phyloP scores from a whole-genome alignment of 2,797 vertebrate genomes.

The Octomys mimax region DNA sequence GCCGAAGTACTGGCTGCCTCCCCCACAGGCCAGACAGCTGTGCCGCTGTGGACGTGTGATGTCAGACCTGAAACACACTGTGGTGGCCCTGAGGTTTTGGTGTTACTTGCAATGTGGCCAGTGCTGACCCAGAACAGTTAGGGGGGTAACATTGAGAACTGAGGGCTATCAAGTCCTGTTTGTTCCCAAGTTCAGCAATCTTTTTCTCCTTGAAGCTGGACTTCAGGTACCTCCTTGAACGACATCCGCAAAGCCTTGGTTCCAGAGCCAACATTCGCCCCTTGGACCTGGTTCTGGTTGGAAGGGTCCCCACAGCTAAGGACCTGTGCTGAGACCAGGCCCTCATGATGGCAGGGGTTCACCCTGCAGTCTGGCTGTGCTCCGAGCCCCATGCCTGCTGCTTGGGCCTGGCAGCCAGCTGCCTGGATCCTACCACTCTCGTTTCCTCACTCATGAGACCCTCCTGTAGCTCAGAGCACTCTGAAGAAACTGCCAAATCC shows the following conservation, averaged over 20 bases:
- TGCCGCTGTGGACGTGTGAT: fast-evolving
- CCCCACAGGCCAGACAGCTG: not conserved
- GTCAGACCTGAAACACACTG: not conserved
- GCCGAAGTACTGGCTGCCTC: not conserved
- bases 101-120: not conserved
- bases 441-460: not conserved
- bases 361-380: not conserved
- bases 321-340: not conserved
- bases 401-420: not conserved
- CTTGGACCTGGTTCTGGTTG: not conserved
- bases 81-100: not conserved
- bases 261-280: not conserved
- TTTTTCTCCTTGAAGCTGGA: not conserved
- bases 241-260: not conserved
- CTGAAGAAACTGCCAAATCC: not conserved
- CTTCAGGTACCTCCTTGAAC: not conserved
- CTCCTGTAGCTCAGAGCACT: not conserved
- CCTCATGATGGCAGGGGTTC: not conserved
- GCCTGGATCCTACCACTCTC: not conserved
- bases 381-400: not conserved
- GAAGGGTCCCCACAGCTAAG: not conserved
- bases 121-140: not conserved
- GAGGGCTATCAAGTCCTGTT: not conserved
- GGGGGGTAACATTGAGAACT: not conserved
- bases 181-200: not conserved